Base-by-base conservation (phyloP, 2,113 vertebrate species). In the Python bivittatus region DNA sequence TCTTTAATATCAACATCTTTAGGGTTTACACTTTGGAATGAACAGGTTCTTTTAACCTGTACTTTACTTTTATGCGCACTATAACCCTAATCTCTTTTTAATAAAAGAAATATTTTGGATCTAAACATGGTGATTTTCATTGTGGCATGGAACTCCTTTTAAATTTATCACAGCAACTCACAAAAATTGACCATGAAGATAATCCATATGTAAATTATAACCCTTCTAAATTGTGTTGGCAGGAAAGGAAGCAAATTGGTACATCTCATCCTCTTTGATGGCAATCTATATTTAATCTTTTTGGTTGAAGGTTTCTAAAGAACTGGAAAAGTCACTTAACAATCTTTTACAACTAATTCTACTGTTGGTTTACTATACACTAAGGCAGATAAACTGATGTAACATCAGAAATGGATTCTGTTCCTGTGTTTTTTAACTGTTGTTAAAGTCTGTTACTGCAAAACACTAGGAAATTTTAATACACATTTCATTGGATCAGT, bases 1-100 rank as follows among this genome's bases (percentile, higher is more conserved):
- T 72, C 88, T 88, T 12, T 95, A 95, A 86, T 93, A 91, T 42
- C 87, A 94, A 92, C 95, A 96, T 54, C 91, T 93, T 95, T 48
- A 91, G 93, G 90, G 94, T 95, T 95, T 93, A 93, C 88, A 93
- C 44, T 92, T 91, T 94, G 79, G 94, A 94, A 91, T 6, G 90
- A 94, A 92, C 11, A 93, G 93, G 86, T 60, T 60, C 12, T 88
- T 56, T 58, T 57, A 25, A 38, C 6, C 33, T 44, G 57, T 44
- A 15, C 44, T 79, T 79, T 38, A 79, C 15, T 79, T 79, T 79
- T 38, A 20, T 79, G 33, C 20, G 17, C 8, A 22, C 17, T 22
- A 79, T 38, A 38, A 79, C 15, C 44, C 5, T 48, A 38, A 6
- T 1, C 33, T 56, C 15, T 15, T 72, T 72, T 3, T 20, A 44